These are phyloP conservation scores for Papilio machaon DNA, from an alignment of 1,140 invertebrate genomes.

Conservation along the genomic window DNA sequence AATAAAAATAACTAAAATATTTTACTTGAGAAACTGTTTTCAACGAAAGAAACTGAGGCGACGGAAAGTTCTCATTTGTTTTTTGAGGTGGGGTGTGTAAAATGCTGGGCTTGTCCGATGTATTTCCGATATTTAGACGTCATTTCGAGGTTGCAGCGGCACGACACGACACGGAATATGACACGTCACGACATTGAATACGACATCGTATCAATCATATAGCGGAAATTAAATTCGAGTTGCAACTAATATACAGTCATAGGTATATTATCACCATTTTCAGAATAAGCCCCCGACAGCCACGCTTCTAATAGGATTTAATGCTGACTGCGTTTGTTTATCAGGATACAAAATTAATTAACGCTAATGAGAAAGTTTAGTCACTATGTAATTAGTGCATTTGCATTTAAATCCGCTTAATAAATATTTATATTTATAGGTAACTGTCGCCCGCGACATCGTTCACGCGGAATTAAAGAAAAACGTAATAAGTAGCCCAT, in stretches of 20 bases:
- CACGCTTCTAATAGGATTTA: conserved; percentile 12
- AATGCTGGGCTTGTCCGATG: conserved; percentile 32
- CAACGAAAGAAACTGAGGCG: not conserved
- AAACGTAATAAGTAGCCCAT: too few species aligned
- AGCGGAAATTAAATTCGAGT: conserved; percentile 29
- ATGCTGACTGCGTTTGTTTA: conserved; percentile 3
- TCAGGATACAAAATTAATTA: not conserved
- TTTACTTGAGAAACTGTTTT: not conserved
- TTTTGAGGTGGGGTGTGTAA: conserved; percentile 12
- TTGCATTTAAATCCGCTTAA: not conserved
- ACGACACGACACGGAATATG: conserved; percentile 7
- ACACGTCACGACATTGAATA: not conserved
- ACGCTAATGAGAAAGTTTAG: conserved; percentile 15
- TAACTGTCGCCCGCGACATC: too few species aligned
- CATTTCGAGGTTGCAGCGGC: conserved; percentile 24
- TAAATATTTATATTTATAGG: too few species aligned
- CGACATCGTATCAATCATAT: conserved; percentile 23
- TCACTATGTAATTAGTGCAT: not conserved
- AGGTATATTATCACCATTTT: not conserved
- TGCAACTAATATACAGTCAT: not conserved
- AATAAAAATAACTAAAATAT: too few species aligned
- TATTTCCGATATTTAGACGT: conserved; percentile 43
- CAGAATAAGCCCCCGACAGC: not conserved
- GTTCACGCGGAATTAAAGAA: too few species aligned
- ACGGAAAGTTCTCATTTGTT: not conserved